phyloP scores from a whole-genome alignment of 2,888 invertebrate genomes.

The Emmelina monodactyla region DNA sequence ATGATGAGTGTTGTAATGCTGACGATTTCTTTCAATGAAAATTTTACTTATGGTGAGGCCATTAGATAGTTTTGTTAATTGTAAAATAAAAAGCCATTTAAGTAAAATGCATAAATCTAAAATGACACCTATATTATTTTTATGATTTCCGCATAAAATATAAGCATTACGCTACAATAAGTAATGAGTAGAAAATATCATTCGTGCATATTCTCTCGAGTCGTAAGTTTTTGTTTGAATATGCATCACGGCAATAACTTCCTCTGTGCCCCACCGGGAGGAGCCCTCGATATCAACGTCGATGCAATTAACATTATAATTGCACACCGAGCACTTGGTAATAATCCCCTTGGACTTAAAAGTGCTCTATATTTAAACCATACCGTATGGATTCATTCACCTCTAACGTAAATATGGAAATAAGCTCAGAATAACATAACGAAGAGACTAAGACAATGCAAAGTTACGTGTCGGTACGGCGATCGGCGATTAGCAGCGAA shows the following conservation, averaged over 20 bases:
- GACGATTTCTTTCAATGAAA: too few relatives aligned
- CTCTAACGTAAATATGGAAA: conserved; percentile 25
- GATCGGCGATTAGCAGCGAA: neutral
- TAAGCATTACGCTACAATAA: too few relatives aligned
- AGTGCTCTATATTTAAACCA: conserved; percentile 47
- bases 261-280: neutral
- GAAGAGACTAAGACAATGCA: neutral
- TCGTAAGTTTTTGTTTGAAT: too few relatives aligned
- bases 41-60: too few relatives aligned
- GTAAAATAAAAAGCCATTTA: too few relatives aligned
- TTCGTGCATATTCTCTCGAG: too few relatives aligned
- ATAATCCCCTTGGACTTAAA: conserved; percentile 27
- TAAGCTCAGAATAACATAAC: conserved; percentile 11
- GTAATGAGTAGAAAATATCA: too few relatives aligned
- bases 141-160: too few relatives aligned
- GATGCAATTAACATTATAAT: conserved; percentile 7
- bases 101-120: too few relatives aligned
- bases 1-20: too few relatives aligned
- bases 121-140: too few relatives aligned
- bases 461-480: neutral
- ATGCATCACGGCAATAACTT: neutral
- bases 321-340: conserved; percentile 26
- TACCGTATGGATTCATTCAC: conserved; percentile 49
- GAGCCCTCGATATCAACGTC: conserved; percentile 9
- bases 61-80: too few relatives aligned